Evolutionary conservation across 2,888 invertebrate genomes (phyloP), one percentile per base, ranked within the genome.

Genomic region (Malachius bipustulatus): DNA sequence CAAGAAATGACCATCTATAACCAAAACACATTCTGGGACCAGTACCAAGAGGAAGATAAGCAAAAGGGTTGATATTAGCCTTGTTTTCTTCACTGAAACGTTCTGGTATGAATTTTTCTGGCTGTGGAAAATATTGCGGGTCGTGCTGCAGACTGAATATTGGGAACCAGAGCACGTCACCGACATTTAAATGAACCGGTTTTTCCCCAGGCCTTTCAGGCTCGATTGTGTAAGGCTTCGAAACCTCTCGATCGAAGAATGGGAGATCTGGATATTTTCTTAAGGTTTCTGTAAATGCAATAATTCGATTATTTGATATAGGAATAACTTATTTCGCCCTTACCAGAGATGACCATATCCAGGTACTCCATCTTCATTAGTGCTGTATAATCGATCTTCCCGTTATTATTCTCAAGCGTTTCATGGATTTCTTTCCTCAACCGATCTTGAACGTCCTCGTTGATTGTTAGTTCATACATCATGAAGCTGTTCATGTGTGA

Each of bases 311-410:
- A 32, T 8, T 15, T 26, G 15, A 27, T 26, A 8, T 16, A 14
- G 13, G 19, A n/a, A n/a, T n/a, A n/a, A n/a, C n/a, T n/a, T n/a
- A n/a, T n/a, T n/a, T n/a, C n/a, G n/a, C n/a, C n/a, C 40, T 48
- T 56, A 64, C 66, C 66, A 40, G 54, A 54, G 1, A 69, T 46
- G 2, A 68, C 67, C 55, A n/a, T n/a, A n/a, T n/a, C n/a, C n/a
- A n/a, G n/a, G n/a, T n/a, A n/a, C n/a, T n/a, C n/a, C n/a, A n/a
- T 63, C 15, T 66, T 63, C 26, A 59, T 57, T 2, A 71, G 29
- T 2, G 57, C 50, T 4, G 71, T 67, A 38, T 64, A 69, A 4
- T 60, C 63, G 1, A 70, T 31, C n/a, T n/a, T n/a, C 6, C 48
- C 50, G 0, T 60, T 63, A 2, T 57, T 50, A 13, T 55, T 51